These are phyloP conservation scores for Nothoprocta perdicaria DNA, from an alignment of 2,113 vertebrate species.

Conservation along the genomic window DNA sequence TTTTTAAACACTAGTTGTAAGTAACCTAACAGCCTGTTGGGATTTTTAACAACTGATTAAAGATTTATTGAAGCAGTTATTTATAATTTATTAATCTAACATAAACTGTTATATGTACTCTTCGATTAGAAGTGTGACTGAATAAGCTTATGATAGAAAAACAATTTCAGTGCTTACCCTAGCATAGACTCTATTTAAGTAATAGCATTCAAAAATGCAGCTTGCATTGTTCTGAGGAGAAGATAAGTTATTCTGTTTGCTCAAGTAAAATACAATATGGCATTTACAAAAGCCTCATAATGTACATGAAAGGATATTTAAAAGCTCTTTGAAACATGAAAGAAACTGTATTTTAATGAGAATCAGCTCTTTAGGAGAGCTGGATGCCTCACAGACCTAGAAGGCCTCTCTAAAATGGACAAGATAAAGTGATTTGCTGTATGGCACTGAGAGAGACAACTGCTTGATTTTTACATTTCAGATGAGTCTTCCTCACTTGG, in stretches of 20 bases:
- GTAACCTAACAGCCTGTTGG: background rate
- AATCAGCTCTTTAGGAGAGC: background rate
- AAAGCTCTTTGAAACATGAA: background rate
- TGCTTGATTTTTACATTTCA: background rate
- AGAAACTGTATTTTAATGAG: background rate
- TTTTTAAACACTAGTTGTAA: background rate
- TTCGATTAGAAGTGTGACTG: background rate
- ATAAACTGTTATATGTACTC: background rate
- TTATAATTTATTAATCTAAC: background rate
- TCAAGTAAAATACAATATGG: background rate
- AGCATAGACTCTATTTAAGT: background rate
- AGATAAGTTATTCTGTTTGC: background rate
- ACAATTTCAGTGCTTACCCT: background rate
- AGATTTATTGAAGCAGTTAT: conserved; percentile 4
- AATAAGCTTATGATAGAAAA: background rate
- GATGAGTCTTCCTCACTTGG: background rate
- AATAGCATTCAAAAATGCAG: background rate
- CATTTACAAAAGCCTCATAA: background rate
- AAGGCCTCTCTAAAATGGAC: background rate
- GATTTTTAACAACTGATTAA: conserved; percentile 2
- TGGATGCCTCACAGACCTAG: background rate
- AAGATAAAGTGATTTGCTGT: background rate
- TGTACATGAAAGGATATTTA: background rate
- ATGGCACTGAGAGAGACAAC: background rate
- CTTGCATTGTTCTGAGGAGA: background rate